phyloP scores from a whole-genome alignment of 2,888 invertebrate genomes.

The Thecophora atra region DNA sequence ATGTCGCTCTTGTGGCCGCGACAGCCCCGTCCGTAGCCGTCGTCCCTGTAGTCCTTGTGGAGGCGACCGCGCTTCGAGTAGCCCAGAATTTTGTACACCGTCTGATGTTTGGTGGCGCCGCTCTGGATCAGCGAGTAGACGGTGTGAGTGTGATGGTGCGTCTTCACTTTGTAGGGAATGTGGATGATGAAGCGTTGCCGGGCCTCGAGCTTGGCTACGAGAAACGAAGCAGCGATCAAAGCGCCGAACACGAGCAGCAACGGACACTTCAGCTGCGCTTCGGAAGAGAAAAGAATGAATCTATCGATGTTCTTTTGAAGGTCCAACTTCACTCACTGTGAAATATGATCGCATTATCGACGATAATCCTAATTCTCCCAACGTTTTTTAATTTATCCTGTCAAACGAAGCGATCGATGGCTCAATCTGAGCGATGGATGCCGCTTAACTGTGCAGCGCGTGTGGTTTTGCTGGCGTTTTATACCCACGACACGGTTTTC shows the following conservation, averaged over 20 bases:
- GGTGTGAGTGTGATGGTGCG: conserved; percentile 79
- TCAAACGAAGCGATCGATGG: too few species aligned
- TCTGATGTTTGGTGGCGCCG: conserved; percentile 62
- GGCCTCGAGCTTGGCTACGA: conserved; percentile 59
- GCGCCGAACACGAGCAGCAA: conserved; percentile 41
- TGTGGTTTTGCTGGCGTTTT: conserved; percentile 38
- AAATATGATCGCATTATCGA: conserved; percentile 6
- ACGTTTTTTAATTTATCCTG: not conserved
- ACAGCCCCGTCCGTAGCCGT: conserved; percentile 40
- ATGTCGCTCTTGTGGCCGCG: conserved; percentile 57
- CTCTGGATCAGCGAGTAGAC: conserved; percentile 77
- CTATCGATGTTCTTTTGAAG: not conserved
- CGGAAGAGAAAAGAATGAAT: not conserved
- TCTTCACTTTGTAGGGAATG: conserved; percentile 80
- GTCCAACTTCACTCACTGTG: conserved; percentile 5
- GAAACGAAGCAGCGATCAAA: conserved; percentile 40
- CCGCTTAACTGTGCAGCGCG: conserved; percentile 35
- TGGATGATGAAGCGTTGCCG: conserved; percentile 79
- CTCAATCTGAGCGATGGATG: conserved; percentile 30
- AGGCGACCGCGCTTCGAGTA: conserved; percentile 61
- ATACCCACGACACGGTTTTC: conserved; percentile 28
- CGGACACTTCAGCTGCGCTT: not conserved
- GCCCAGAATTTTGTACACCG: conserved; percentile 62
- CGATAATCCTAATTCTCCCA: conserved; percentile 1
- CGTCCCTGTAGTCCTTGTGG: conserved; percentile 54